These are phyloP conservation scores for Caenorhabditis sp. DNA, from an alignment of 2,888 invertebrate species.

Conservation along the genomic window DNA sequence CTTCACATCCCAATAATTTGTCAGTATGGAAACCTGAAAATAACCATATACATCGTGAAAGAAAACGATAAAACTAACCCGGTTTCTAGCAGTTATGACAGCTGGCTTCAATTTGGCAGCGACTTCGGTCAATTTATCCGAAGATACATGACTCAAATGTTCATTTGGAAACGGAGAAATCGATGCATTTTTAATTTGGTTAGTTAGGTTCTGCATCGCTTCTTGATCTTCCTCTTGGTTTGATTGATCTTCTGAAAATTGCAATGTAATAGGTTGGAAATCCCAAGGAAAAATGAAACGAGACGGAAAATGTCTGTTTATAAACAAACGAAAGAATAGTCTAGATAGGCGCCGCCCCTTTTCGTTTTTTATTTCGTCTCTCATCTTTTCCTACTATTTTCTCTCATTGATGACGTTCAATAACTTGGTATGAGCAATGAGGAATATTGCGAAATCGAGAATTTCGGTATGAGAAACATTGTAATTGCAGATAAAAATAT, in stretches of 20 bases:
- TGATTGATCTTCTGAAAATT: neutral
- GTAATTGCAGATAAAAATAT: too few species aligned
- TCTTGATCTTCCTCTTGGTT: conserved; percentile 4
- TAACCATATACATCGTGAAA: neutral
- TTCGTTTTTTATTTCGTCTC: neutral
- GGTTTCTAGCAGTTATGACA: neutral
- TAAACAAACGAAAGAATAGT: too few species aligned
- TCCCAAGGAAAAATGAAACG: too few species aligned
- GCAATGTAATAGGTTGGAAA: neutral
- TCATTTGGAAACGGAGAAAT: neutral
- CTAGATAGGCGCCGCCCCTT: neutral
- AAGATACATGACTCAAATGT: neutral
- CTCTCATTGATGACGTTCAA: too few species aligned
- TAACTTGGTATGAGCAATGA: too few species aligned
- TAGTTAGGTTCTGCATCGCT: neutral
- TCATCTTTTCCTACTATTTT: neutral
- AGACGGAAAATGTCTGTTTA: too few species aligned
- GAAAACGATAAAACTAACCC: neutral
- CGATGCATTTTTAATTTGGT: neutral
- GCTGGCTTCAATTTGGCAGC: neutral
- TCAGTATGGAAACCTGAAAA: neutral
- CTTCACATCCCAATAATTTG: conserved; percentile 14
- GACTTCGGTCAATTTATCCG: neutral
- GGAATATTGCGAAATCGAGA: too few species aligned
- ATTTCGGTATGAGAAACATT: too few species aligned